Base-by-base conservation (phyloP, 2,113 vertebrate species). In the Cairina moschata region DNA sequence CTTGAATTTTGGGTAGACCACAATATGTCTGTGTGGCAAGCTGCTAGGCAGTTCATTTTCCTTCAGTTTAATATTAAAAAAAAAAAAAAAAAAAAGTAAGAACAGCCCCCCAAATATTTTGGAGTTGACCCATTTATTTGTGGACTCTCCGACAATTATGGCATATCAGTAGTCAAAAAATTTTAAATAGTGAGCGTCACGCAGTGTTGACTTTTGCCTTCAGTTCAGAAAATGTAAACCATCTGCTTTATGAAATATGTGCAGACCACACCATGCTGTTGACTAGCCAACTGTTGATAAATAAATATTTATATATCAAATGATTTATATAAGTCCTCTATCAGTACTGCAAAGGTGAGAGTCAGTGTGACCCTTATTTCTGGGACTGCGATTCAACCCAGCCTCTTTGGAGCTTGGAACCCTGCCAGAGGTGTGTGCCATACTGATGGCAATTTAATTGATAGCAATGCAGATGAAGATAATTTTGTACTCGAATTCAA, bases 281-380 rank as follows among this genome's bases (percentile, higher is more conserved):
- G 72, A 94, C 77, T 86, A 82, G 66, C 82, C 80, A 93, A 93
- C 83, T 92, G 84, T 88, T 96, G 92, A 86, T 91, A 91, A 95
- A 96, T 93, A 97, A 97, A 95, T 97, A 93, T 96, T 96, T 96
- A 88, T 95, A 55, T 91, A 94, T 40, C 13, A 17, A 84, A 68
- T 93, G 93, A 94, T 93, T 93, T 92, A 95, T 93, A 69, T 34
- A 44, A 75, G 82, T 36, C 66, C 96, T 91, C 93, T 97, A 90
- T 96, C 90, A 81, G 78, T 92, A 54, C 82, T 89, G 50, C 65
- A 42, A 93, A 92, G 83, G 69, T 96, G 86, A 91, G 83, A 90
- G 65, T 91, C 44, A 52, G 25, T 94, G 92, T 96, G 91, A 97
- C 80, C 85, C 72, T 92, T 59, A 38, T 86, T 97, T 96, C 60